Evolutionary conservation across 2,888 invertebrate genomes (phyloP), one percentile per base, ranked within the genome.

Genomic region (Dynastes grantii): DNA sequence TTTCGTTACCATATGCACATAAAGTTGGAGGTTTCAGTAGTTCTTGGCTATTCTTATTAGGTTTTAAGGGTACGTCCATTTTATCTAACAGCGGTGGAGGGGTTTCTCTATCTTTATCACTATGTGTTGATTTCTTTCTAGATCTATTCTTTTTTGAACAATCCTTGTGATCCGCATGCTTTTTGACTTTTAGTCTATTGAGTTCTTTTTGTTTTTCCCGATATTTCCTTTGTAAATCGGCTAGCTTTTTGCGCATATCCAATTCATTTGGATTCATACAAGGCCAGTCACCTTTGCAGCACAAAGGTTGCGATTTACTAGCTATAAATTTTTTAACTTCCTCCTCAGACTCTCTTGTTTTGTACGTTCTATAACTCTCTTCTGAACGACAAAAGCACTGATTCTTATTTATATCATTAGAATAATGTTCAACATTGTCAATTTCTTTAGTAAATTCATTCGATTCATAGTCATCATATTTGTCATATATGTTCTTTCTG

Each of bases 181-280:
- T 76, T 78, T 85, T 86, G 79, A 91, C 89, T 80, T 92, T 92
- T 61, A 95, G 89, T 82, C 94, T 94, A 80, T 92, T 93, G n/a
- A 97, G 89, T 87, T 97, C 95, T 45, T 93, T 93, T 85, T 96
- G 95, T 86, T 96, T 96, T 86, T 97, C 96, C 81, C 93, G 93
- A 85, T 96, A 95, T 85, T 95, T 94, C 37, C 94, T 91, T 85
- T 96, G 95, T 40, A 97, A 90, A 75, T 96, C 96, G 29, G 95
- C 95, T 80, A 97, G 87, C 78, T 94, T 92, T 88, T 94, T 92
- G 58, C 96, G 91, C 95, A 97, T 96, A 84, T 95, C 94, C 84
- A 94, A 90, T 87, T 96, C 96, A 89, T 94, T 93, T 1, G 94
- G 93, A 85, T 92, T 93, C 87, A 95, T 94, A 53, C 88, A 89